Evolutionary conservation across 64 coral and sea anemone species (phyloP).

Genomic region (Hydrozoanthus tunicans): DNA sequence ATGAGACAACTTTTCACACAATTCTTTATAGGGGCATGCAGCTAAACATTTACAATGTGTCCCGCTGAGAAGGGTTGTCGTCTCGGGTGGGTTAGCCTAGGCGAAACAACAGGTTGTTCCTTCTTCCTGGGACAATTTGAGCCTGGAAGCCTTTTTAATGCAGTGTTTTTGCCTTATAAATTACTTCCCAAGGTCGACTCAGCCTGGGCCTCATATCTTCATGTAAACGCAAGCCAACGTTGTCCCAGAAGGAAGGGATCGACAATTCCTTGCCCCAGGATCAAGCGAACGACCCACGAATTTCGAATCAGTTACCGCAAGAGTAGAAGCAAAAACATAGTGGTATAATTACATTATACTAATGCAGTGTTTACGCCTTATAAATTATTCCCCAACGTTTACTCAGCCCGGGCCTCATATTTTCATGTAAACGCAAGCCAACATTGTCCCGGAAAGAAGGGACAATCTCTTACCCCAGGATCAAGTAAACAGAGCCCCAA

Average conservation of each 20-base stretch:
- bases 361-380: background rate
- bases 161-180: background rate
- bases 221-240: background rate
- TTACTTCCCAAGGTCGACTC: background rate
- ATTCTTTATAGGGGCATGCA: too few species aligned
- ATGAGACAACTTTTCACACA: too few species aligned
- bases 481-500: too few species aligned
- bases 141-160: background rate
- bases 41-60: too few species aligned
- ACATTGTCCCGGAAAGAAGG: background rate
- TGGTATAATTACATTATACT: too few species aligned
- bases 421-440: background rate
- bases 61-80: too few species aligned
- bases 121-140: conserved; percentile 1
- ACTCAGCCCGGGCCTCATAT: background rate
- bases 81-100: background rate
- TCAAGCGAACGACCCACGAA: too few species aligned
- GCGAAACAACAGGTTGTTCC: background rate
- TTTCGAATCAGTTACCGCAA: too few species aligned
- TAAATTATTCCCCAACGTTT: background rate
- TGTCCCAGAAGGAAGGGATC: background rate
- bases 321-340: too few species aligned
- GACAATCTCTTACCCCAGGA: too few species aligned
- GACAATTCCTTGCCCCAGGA: too few species aligned
- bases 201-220: background rate